Evolutionary conservation across 2,888 invertebrate species (phyloP), one percentile per base, ranked within the genome.

Genomic region (Oegoconia quadripuncta): DNA sequence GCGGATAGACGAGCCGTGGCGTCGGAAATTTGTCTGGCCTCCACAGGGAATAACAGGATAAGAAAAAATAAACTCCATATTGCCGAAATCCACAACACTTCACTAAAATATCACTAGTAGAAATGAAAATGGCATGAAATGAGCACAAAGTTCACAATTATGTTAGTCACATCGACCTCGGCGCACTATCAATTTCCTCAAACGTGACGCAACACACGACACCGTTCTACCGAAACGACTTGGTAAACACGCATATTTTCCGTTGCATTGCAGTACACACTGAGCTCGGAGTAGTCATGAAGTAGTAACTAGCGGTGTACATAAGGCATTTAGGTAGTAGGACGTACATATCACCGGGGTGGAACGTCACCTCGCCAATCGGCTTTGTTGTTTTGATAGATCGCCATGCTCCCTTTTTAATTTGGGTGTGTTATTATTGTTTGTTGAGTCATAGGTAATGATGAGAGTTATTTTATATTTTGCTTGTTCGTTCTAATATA

Each of bases 161-260:
- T 74, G 78, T 75, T 82, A 79, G 82, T 83, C 82, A 82, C 81
- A 77, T 75, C 83, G 84, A 83, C 84, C 86, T 86, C 84, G 81
- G 70, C 70, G 65, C 81, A 81, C 78, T 84, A 86, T 86, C 87
- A 87, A 84, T 87, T 87, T 87, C 86, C 87, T 86, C 72, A 78
- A 79, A 80, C 80, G 82, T 87, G 87, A 87, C 86, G 86, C 87
- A 86, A 86, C 77, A 73, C 83, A 77, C 86, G 84, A 76, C 86
- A 82, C 84, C 82, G 86, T 84, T 86, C 81, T 75, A 82, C 87
- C 84, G 84, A 87, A 87, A 84, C 86, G 83, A 81, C 86, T 86
- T 86, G 84, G 84, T 86, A 86, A 87, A 87, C 86, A 86, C 87
- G 87, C 87, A 87, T 87, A 87, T 87, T 87, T 87, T 87, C 87